Percentiles rank a stretch among this genome's conserved stretches.
phyloP scores from a whole-genome alignment of 2,888 invertebrate genomes.

The Drosophila silvestris region DNA sequence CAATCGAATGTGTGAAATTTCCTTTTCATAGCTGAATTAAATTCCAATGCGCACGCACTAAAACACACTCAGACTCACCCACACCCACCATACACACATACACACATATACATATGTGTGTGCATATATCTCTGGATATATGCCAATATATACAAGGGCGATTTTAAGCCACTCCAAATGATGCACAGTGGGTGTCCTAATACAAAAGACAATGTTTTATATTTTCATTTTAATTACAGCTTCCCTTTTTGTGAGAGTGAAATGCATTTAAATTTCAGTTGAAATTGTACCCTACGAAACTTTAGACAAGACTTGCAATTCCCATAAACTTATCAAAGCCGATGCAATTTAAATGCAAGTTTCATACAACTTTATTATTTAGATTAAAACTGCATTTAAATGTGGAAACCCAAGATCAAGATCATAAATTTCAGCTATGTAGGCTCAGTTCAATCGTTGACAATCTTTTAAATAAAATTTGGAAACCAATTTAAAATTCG shows the following conservation, averaged over 20 bases:
- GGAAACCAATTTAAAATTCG: neutral
- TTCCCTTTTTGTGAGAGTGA: neutral
- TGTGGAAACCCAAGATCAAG: neutral
- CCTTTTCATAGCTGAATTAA: constrained; percentile 70
- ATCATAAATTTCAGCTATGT: neutral
- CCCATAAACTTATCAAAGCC: neutral
- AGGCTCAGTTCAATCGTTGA: neutral
- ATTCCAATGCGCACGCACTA: constrained; percentile 55
- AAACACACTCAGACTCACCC: neutral
- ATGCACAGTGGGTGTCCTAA: constrained; percentile 34
- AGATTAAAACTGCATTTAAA: neutral
- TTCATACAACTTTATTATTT: neutral
- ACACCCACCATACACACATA: constrained; percentile 13
- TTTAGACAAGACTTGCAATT: neutral
- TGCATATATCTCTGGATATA: constrained; percentile 17
- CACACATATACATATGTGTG: neutral
- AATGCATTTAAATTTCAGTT: neutral
- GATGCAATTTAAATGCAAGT: neutral
- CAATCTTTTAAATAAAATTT: neutral
- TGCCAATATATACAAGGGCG: constrained; percentile 13
- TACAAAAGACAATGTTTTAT: neutral
- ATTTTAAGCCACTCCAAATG: constrained; percentile 27
- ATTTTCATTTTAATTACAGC: constrained; percentile 11
- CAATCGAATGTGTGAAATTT: constrained; percentile 69
- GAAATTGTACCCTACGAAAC: neutral